phyloP scores from a whole-genome alignment of 2,888 invertebrate species.

The Caenorhabditis japonica region DNA sequence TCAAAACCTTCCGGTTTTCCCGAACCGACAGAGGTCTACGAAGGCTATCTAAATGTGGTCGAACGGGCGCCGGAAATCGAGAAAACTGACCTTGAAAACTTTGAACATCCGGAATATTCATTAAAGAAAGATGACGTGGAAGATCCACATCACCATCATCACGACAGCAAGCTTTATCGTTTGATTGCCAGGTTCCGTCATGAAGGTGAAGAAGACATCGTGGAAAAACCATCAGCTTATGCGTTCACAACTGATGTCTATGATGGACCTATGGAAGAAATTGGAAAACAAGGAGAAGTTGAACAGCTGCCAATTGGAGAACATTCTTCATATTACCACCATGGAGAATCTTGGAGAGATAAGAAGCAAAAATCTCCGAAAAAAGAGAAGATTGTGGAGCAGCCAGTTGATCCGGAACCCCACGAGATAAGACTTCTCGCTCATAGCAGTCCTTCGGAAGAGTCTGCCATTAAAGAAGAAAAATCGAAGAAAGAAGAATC shows the following conservation, averaged over 20 bases:
- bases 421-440: conserved; percentile 28
- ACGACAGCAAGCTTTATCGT: conserved; percentile 23
- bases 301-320: conserved; percentile 29
- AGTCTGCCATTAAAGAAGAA: conserved; percentile 3
- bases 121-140: conserved; percentile 16
- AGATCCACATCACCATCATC: neutral
- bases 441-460: conserved; percentile 28
- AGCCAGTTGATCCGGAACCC: conserved; percentile 23
- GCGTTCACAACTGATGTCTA: conserved; percentile 29
- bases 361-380: conserved; percentile 28
- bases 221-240: conserved; percentile 40
- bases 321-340: conserved; percentile 48
- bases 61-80: conserved; percentile 39
- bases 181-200: conserved; percentile 30
- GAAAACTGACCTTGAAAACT: conserved; percentile 25
- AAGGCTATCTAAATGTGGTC: conserved; percentile 39
- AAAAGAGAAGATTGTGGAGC: conserved; percentile 17
- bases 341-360: conserved; percentile 51
- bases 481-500: conserved; percentile 8
- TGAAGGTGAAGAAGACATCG: conserved; percentile 47
- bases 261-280: conserved; percentile 52
- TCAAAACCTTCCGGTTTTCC: conserved; percentile 14
- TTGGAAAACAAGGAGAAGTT: conserved; percentile 24
- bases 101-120: conserved; percentile 26
- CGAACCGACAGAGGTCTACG: conserved; percentile 14